Percentiles rank a stretch among this genome's conserved stretches.
phyloP scores from a whole-genome alignment of 2,888 invertebrate genomes.

The Macrosiphum euphorbiae region DNA sequence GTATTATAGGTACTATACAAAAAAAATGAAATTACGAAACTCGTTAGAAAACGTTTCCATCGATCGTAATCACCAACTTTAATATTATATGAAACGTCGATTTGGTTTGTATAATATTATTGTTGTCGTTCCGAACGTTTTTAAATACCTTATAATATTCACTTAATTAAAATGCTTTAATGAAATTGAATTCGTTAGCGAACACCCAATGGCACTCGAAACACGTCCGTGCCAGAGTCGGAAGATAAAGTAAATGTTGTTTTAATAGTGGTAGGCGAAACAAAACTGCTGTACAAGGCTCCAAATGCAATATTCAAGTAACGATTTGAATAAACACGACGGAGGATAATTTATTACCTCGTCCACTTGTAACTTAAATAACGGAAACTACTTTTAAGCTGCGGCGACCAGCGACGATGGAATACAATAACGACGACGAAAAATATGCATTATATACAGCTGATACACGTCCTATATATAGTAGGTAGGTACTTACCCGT shows the following conservation, averaged over 20 bases:
- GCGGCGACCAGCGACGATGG: background rate
- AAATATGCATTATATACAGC: background rate
- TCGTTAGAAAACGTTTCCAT: background rate
- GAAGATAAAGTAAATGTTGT: slow-evolving; percentile 19
- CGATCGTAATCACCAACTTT: background rate
- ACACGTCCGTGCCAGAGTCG: background rate
- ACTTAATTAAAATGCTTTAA: slow-evolving; percentile 1
- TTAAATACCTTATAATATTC: slow-evolving; percentile 1
- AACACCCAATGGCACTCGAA: background rate
- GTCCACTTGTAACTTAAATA: slow-evolving; percentile 43
- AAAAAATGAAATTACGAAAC: background rate
- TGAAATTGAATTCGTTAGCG: slow-evolving; percentile 19
- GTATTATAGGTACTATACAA: background rate
- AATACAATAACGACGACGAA: background rate
- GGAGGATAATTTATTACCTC: slow-evolving; percentile 40
- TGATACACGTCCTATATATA: no score
- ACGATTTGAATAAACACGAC: slow-evolving; percentile 56
- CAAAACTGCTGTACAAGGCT: slow-evolving; percentile 23
- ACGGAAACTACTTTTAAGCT: background rate
- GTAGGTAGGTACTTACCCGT: background rate
- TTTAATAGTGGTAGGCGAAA: slow-evolving; percentile 24
- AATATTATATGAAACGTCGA: background rate
- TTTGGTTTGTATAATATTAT: background rate
- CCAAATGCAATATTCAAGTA: slow-evolving; percentile 44
- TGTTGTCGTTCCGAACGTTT: background rate